Conservation (phyloP, 1,140 invertebrate genomes). For the Trichonephila clavata region DNA sequence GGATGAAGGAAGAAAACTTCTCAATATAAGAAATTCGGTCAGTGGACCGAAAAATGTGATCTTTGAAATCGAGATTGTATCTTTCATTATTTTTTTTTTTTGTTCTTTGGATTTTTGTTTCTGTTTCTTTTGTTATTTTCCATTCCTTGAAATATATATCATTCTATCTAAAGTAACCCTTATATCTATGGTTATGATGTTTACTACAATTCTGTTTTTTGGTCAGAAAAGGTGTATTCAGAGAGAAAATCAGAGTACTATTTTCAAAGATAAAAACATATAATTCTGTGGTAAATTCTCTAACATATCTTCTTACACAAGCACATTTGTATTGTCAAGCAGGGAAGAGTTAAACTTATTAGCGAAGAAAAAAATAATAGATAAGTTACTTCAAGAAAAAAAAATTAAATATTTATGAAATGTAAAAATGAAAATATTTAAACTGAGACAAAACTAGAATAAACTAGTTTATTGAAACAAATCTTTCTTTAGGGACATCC, state of each 20-base stretch:
- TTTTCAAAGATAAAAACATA: neutral
- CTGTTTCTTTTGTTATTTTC: neutral
- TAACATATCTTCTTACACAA: too few species aligned
- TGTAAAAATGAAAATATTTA: too few species aligned
- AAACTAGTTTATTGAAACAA: too few species aligned
- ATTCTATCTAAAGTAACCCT: neutral
- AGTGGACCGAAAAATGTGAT: conserved; percentile 56
- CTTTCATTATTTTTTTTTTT: neutral
- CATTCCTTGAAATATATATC: neutral
- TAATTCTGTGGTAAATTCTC: too few species aligned
- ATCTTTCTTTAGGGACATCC: too few species aligned
- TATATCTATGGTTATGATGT: neutral
- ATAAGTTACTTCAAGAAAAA: too few species aligned
- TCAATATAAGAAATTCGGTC: conserved; percentile 29
- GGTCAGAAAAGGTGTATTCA: neutral
- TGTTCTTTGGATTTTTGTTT: neutral
- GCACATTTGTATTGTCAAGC: too few species aligned
- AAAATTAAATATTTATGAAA: too few species aligned
- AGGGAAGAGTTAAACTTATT: too few species aligned
- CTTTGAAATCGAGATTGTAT: conserved; percentile 57
- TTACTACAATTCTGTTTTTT: neutral
- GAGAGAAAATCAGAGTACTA: neutral
- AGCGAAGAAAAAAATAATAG: too few species aligned
- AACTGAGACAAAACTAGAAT: too few species aligned
- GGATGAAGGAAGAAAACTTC: neutral